Base-by-base conservation (phyloP, 2,113 vertebrate species). In the Syngnathoides biaculeatus region DNA sequence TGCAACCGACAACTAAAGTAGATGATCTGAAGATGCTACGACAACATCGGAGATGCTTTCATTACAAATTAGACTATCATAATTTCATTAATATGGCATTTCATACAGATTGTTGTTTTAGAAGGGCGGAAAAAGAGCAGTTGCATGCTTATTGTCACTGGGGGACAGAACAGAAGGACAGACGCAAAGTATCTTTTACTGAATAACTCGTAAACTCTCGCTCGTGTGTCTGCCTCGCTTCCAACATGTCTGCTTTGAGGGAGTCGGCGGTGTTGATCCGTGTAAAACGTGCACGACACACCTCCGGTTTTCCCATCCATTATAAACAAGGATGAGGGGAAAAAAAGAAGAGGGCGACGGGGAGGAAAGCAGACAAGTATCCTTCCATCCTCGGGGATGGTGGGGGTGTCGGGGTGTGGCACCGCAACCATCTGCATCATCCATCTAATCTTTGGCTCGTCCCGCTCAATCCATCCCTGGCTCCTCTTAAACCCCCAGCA, bases 181-280 rank as follows among this genome's bases (percentile, higher is more conserved):
- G 79, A 62, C 84, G 62, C 63, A 60, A 24, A 53, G 55, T 14
- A 20, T 76, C 65, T 62, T 86, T 86, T 80, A 84, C 64, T 79
- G 73, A 73, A 72, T 80, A 80, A 50, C 78, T 76, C 67, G 79
- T 80, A 78, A 81, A 85, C 68, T 67, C 68, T 67, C 72, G 48
- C 56, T 58, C 73, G 66, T 86, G 83, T 76, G 78, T 56, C 64
- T 67, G 59, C 69, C 71, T 79, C 63, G 64, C 60, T 59, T 73
- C 75, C 66, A 27, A 80, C 72, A 65, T 74, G 71, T 65, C 53
- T 73, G 61, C 45, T 82, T 80, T 61, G 68, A 55, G 61, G 72
- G 47, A 69, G 71, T 71, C 70, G 73, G 61, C 77, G 75, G 83
- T 89, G 81, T 79, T 86, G 73, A 81, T 77, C 70, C 77, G 69